These are phyloP conservation scores for Lepidurus arcticus DNA, from an alignment of 1,140 invertebrate species.

Conservation along the genomic window DNA sequence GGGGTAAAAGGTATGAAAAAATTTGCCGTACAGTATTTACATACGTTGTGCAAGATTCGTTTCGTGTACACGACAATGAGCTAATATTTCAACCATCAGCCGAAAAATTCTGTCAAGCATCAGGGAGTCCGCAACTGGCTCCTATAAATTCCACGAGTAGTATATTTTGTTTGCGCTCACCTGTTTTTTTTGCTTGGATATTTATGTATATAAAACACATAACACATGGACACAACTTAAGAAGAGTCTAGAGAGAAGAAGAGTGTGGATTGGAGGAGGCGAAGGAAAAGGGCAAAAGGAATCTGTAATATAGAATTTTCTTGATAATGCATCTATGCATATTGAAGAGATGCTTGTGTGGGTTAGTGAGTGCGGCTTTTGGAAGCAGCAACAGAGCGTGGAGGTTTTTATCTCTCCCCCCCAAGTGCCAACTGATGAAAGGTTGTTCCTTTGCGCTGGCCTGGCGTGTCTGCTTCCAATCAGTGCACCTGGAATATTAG, in stretches of 20 bases:
- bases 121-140: conserved; percentile 13
- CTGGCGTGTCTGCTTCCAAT: conserved; percentile 18
- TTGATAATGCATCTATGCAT: conserved; percentile 20
- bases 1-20: not conserved
- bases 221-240: not conserved
- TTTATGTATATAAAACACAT: conserved; percentile 17
- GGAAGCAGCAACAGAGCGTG: not conserved
- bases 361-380: conserved; percentile 8
- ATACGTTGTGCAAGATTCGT: conserved; percentile 16
- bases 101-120: conserved; percentile 15
- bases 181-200: not conserved
- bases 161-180: not conserved
- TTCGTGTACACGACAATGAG: conserved; percentile 19
- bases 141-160: conserved; percentile 16
- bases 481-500: conserved; percentile 15
- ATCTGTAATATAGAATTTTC: not conserved
- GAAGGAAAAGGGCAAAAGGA: not conserved
- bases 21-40: not conserved
- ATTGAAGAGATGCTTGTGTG: not conserved
- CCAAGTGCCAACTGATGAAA: conserved; percentile 21
- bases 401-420: conserved; percentile 9
- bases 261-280: not conserved
- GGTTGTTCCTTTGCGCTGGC: conserved; percentile 20
- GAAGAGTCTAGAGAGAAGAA: not conserved
- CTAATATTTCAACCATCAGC: conserved; percentile 6